Base-by-base conservation (phyloP, 2,888 invertebrate genomes). In the Melanargia galathea region DNA sequence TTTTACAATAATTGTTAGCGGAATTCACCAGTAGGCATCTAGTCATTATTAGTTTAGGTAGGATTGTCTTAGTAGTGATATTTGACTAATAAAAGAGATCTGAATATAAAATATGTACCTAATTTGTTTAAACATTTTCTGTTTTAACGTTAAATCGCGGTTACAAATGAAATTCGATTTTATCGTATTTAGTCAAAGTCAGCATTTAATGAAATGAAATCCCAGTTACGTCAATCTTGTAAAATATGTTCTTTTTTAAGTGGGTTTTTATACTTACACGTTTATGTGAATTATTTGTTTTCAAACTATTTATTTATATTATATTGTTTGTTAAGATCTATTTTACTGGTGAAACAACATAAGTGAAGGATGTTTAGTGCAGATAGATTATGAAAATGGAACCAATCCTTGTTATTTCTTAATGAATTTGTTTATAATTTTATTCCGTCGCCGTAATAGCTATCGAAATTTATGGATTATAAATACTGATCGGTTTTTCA, bases 401-500 rank as follows among this genome's bases (percentile, higher is more conserved):
- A 82, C 82, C 80, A 80, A 81, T 76, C 79, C 79, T 81, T 78
- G 81, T 79, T 80, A 71, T 80, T 79, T 73, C 69, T 70, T 51
- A 65, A 58, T 40, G 26, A 16, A 40, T 40, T n/a, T n/a, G 33
- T 58, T 65, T 62, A 55, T 40, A 18, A 16, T 35, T 11, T 49
- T 62, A 11, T 35, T 56, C 26, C 18, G 58, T 59, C 20, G 62
- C 13, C 57, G 30, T 45, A 16, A 55, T 52, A 40, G 62, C 38
- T 43, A 11, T 5, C 46, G 5, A 24, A 11, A 13, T 48, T 45
- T 45, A 45, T 10, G 20, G 45, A 45, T 45, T 30, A 30, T 30
- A 30, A 49, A 30, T 49, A 10, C 1, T 26, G 16, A 49, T 10
- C 1, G n/a, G 1, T 49, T 26, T 5, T 20, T 10, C n/a, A 13